These are phyloP conservation scores for Picathartes gymnocephalus DNA, from an alignment of 2,113 vertebrate genomes.

Conservation along the genomic window DNA sequence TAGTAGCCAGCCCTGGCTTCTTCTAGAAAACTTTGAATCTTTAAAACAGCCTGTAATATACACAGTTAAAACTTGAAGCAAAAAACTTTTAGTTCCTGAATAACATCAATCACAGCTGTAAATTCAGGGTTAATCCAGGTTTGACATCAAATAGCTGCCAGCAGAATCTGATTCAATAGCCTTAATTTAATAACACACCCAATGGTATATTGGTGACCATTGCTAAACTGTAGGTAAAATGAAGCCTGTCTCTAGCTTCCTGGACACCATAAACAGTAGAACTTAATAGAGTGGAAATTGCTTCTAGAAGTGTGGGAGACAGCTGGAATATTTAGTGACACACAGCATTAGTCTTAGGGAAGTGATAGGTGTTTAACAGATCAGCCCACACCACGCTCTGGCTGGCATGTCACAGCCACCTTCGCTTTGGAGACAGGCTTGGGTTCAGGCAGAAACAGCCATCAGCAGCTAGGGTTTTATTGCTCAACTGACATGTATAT, in stretches of 20 bases:
- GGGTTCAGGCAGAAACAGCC: background rate
- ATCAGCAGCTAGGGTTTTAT: background rate
- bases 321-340: background rate
- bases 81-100: background rate
- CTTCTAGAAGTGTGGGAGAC: background rate
- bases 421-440: background rate
- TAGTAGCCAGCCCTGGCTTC: background rate
- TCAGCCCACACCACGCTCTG: background rate
- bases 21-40: background rate
- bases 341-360: background rate
- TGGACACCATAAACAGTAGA: background rate
- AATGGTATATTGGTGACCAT: background rate
- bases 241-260: background rate
- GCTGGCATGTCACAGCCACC: background rate
- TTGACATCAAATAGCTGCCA: background rate
- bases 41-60: background rate
- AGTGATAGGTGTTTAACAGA: background rate
- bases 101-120: background rate
- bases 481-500: background rate
- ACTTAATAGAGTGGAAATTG: background rate
- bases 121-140: background rate
- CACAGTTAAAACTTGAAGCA: background rate
- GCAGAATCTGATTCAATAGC: background rate
- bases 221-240: background rate
- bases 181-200: background rate